A percentile compares a stretch with the other conserved stretches of the same genome.
These are phyloP conservation scores for Ichneumoninae sp. DNA, from an alignment of 2,888 invertebrate species.

Conservation along the genomic window DNA sequence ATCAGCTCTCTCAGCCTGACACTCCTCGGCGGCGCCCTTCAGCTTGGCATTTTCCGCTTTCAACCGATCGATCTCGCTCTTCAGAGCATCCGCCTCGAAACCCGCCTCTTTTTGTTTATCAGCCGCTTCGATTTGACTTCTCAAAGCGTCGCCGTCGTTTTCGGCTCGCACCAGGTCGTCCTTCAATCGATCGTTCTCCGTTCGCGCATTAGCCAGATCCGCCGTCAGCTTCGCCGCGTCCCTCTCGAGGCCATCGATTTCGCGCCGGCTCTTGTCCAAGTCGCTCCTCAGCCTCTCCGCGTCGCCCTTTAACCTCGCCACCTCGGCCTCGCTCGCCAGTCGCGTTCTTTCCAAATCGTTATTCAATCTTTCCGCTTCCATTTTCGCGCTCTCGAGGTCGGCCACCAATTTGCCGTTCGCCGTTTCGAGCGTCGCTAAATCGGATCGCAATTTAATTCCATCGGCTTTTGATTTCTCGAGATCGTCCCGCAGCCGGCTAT, in stretches of 20 bases:
- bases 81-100: constrained; percentile 47
- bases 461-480: constrained; percentile 64
- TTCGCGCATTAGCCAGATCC: constrained; percentile 55
- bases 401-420: constrained; percentile 39
- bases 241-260: constrained; percentile 19
- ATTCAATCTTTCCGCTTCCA: constrained; percentile 58
- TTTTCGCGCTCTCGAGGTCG: constrained; percentile 56
- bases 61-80: constrained; percentile 55
- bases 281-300: constrained; percentile 60
- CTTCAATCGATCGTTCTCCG: constrained; percentile 53
- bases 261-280: constrained; percentile 19
- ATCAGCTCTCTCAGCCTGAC: constrained; percentile 42
- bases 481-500: constrained; percentile 52
- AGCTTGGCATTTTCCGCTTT: constrained; percentile 60
- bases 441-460: constrained; percentile 57
- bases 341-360: constrained; percentile 51
- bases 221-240: constrained; percentile 19
- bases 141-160: constrained; percentile 44
- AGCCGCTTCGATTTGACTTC: constrained; percentile 23
- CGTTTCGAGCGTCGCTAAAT: constrained; percentile 55
- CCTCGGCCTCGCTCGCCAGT: constrained; percentile 26
- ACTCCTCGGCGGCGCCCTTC: constrained; percentile 53
- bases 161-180: constrained; percentile 39
- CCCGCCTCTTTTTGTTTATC: constrained; percentile 20
- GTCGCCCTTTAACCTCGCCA: constrained; percentile 55